These are phyloP conservation scores for Beris chalybata DNA, from an alignment of 2,888 invertebrate genomes.

Conservation along the genomic window DNA sequence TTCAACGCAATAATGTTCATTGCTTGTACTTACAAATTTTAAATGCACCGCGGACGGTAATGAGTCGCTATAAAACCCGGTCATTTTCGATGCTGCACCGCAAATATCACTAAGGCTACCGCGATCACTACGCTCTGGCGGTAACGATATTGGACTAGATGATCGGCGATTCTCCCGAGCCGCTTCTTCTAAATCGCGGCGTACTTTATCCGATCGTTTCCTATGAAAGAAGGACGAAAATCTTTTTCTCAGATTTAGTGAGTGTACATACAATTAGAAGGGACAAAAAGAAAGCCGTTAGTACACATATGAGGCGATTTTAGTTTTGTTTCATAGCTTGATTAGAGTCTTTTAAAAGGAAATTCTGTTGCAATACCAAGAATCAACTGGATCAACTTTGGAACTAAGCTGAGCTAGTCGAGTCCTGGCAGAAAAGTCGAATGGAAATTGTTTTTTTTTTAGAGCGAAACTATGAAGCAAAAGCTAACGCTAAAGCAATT, in stretches of 20 bases:
- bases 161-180: conserved; percentile 69
- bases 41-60: conserved; percentile 71
- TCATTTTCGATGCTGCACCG: conserved; percentile 57
- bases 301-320: conserved; percentile 40
- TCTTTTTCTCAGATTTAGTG: conserved; percentile 52
- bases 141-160: conserved; percentile 49
- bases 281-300: conserved; percentile 42
- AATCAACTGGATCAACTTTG: too few relatives aligned
- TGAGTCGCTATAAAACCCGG: conserved; percentile 57
- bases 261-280: conserved; percentile 45
- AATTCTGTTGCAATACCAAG: too few relatives aligned
- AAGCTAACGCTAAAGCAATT: too few relatives aligned
- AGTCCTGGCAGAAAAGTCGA: too few relatives aligned
- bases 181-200: conserved; percentile 90
- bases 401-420: too few relatives aligned
- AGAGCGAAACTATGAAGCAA: too few relatives aligned
- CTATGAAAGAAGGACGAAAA: conserved; percentile 65
- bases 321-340: conserved; percentile 32
- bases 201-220: conserved; percentile 83
- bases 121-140: conserved; percentile 50
- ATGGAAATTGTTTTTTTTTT: too few relatives aligned
- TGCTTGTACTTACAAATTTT: conserved; percentile 70
- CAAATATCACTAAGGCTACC: conserved; percentile 47
- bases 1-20: not conserved
- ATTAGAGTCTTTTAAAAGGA: not conserved